A percentile compares a stretch with the other conserved stretches of the same genome.
These are phyloP conservation scores for Pocillopora verrucosa DNA, from an alignment of 64 coral and sea anemone species.

Conservation along the genomic window DNA sequence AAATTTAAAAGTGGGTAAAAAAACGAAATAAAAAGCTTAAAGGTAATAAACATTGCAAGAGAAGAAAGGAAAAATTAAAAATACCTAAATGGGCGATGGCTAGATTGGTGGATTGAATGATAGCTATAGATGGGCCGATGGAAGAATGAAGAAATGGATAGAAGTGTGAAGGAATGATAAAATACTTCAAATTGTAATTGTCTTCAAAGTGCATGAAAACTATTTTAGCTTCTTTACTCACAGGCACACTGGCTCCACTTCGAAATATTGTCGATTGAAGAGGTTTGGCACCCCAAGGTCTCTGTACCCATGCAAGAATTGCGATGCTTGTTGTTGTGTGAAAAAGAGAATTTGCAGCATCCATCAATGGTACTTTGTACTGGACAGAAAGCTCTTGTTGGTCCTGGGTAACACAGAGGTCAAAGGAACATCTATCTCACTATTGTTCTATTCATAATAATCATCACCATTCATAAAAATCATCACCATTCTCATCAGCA, in stretches of 20 bases:
- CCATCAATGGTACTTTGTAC: constrained; percentile 11
- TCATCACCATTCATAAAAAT: too few relatives aligned
- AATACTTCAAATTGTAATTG: too few relatives aligned
- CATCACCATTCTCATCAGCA: too few relatives aligned
- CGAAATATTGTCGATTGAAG: not conserved
- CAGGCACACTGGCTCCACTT: not conserved
- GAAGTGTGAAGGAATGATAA: too few relatives aligned
- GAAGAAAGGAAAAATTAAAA: constrained; percentile 4
- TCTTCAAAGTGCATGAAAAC: not conserved
- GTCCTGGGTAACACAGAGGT: constrained; percentile 16
- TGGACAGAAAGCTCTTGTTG: constrained; percentile 1
- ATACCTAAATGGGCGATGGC: not conserved
- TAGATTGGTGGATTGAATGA: not conserved
- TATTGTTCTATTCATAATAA: not conserved
- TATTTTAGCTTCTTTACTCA: not conserved
- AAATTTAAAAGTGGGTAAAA: too few relatives aligned
- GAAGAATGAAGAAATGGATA: not conserved
- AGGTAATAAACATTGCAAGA: not conserved
- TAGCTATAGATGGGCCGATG: not conserved
- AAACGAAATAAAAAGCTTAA: not conserved
- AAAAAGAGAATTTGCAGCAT: constrained; percentile 48
- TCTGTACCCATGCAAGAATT: not conserved
- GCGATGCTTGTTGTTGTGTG: not conserved
- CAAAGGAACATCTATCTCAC: not conserved
- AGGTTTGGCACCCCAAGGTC: constrained; percentile 10